Conservation (phyloP, 2,797 vertebrate species). For the Cossypha polioptera region DNA sequence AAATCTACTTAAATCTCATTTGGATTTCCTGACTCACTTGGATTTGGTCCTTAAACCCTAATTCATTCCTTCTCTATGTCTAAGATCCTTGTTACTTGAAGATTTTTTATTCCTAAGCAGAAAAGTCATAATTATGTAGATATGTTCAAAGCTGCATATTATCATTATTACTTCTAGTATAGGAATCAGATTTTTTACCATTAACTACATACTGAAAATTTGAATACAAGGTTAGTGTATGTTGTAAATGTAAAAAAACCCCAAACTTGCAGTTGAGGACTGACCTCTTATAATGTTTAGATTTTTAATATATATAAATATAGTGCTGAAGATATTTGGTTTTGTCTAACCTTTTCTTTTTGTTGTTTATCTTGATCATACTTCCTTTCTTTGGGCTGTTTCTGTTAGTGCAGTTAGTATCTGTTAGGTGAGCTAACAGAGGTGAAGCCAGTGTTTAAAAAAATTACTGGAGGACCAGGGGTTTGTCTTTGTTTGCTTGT, state of each 20-base stretch:
- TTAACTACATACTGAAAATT: background rate
- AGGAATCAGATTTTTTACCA: background rate
- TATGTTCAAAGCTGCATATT: background rate
- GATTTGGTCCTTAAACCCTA: background rate
- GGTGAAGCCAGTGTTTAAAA: background rate
- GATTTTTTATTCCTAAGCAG: background rate
- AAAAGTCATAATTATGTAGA: background rate
- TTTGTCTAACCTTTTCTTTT: background rate
- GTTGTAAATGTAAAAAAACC: background rate
- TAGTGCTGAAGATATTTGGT: rapidly evolving
- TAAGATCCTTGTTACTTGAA: background rate
- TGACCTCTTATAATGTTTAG: rapidly evolving
- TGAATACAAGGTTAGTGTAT: background rate
- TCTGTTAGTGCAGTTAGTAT: background rate
- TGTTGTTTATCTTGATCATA: background rate
- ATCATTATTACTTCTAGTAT: background rate
- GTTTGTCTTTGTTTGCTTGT: background rate
- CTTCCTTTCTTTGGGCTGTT: background rate
- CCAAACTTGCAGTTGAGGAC: background rate
- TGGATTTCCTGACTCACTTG: background rate
- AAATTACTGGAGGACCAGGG: rapidly evolving
- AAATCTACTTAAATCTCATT: background rate
- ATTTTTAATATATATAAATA: background rate
- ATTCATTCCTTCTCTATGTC: background rate
- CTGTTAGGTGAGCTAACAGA: background rate